Percentiles rank a stretch among this genome's conserved stretches.
Evolutionary conservation across 2,797 vertebrate species (phyloP).

Genomic region (Scolopax bukidnonensis): DNA sequence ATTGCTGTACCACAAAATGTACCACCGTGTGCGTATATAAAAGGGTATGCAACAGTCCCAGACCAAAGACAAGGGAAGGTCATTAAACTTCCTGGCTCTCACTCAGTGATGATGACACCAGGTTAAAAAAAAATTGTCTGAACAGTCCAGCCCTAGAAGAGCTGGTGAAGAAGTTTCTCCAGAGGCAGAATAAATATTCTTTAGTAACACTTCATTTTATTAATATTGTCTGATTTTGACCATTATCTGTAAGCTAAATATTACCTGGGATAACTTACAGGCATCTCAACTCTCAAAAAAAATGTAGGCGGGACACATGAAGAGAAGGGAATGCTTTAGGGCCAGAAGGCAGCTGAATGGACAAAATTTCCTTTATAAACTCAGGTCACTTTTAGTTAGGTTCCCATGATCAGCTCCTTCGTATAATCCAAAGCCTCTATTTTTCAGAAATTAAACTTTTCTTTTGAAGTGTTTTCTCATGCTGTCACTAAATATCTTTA

Average conservation of each 20-base stretch:
- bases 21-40: fast-evolving
- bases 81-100: neutral
- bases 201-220: neutral
- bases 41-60: neutral
- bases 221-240: neutral
- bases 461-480: neutral
- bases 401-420: neutral
- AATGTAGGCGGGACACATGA: neutral
- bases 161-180: neutral
- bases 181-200: neutral
- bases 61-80: neutral
- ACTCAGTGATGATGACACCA: neutral
- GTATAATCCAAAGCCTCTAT: neutral
- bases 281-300: neutral
- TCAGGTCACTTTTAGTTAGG: neutral
- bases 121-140: neutral
- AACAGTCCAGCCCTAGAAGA: neutral
- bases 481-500: neutral
- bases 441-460: neutral
- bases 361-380: neutral
- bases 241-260: neutral
- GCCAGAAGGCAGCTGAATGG: neutral
- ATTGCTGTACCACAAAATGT: neutral
- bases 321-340: neutral
- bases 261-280: neutral